phyloP scores from a whole-genome alignment of 2,888 invertebrate species.

The Campoplex nolae region DNA sequence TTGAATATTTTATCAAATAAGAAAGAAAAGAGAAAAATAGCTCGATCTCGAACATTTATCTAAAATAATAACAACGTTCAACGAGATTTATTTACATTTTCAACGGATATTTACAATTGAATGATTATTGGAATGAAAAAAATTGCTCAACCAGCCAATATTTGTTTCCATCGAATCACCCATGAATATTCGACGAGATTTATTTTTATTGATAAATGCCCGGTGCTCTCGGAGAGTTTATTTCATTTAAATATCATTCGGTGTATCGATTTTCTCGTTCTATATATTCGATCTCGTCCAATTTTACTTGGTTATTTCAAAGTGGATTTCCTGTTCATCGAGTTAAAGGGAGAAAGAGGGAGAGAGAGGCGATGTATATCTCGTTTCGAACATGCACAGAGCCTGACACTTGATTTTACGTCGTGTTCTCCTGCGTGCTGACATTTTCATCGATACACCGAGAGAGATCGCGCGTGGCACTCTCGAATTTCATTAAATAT shows the following conservation, averaged over 20 bases:
- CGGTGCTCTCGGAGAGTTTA: not conserved
- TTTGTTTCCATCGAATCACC: not conserved
- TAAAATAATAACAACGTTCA: no score
- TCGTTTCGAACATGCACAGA: slow-evolving; percentile 27
- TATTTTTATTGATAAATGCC: not conserved
- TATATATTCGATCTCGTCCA: slow-evolving; percentile 14
- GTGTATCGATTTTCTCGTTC: slow-evolving; percentile 23
- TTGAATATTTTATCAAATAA: no score
- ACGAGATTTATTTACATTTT: not conserved
- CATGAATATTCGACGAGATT: not conserved
- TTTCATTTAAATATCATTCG: not conserved
- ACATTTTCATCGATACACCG: slow-evolving; percentile 24
- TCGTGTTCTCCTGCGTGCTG: not conserved
- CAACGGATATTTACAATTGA: not conserved
- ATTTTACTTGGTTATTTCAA: slow-evolving; percentile 39
- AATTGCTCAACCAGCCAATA: not conserved
- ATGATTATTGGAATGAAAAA: not conserved
- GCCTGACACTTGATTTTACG: slow-evolving; percentile 35
- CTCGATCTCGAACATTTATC: no score
- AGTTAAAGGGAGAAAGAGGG: not conserved
- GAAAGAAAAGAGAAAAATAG: no score
- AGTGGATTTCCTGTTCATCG: slow-evolving; percentile 43
- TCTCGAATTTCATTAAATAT: slow-evolving; percentile 22
- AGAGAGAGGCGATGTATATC: not conserved
- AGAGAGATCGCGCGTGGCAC: not conserved